phyloP scores from a whole-genome alignment of 2,888 invertebrate genomes.

The Cataglyphis livida region DNA sequence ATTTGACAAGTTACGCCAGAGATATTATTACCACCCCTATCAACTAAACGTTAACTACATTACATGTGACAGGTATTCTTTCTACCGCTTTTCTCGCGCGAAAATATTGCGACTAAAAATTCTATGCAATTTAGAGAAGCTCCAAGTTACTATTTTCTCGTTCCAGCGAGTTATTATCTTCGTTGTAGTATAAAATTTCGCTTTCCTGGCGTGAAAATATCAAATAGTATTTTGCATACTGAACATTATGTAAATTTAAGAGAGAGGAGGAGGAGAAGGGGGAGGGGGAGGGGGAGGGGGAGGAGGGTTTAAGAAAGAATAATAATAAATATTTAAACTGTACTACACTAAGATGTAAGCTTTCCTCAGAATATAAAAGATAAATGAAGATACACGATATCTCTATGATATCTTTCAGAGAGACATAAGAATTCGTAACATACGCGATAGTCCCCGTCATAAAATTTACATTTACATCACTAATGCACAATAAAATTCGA shows the following conservation, averaged over 20 bases:
- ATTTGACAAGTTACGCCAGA: slow-evolving; percentile 20
- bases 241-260: slow-evolving; percentile 43
- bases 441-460: neutral
- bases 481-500: neutral
- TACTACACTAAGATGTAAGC: slow-evolving; percentile 24
- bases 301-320: neutral
- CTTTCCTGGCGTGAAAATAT: slow-evolving; percentile 43
- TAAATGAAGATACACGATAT: neutral
- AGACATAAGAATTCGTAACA: neutral
- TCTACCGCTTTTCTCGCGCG: neutral
- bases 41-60: slow-evolving; percentile 34
- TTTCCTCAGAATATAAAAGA: neutral
- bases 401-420: neutral
- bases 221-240: slow-evolving; percentile 49
- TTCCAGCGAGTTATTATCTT: slow-evolving; percentile 39
- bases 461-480: neutral
- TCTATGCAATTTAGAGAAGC: slow-evolving; percentile 29
- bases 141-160: slow-evolving; percentile 41
- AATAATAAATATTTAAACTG: slow-evolving; percentile 35
- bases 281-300: too few species aligned
- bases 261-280: neutral
- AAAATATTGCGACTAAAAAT: slow-evolving; percentile 29
- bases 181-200: slow-evolving; percentile 49
- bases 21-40: slow-evolving; percentile 25
- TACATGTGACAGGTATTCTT: slow-evolving; percentile 33